A percentile compares a stretch with the other conserved stretches of the same genome.
These are phyloP conservation scores for Drosophila ambigua DNA, from an alignment of 1,140 invertebrate genomes.

Conservation along the genomic window DNA sequence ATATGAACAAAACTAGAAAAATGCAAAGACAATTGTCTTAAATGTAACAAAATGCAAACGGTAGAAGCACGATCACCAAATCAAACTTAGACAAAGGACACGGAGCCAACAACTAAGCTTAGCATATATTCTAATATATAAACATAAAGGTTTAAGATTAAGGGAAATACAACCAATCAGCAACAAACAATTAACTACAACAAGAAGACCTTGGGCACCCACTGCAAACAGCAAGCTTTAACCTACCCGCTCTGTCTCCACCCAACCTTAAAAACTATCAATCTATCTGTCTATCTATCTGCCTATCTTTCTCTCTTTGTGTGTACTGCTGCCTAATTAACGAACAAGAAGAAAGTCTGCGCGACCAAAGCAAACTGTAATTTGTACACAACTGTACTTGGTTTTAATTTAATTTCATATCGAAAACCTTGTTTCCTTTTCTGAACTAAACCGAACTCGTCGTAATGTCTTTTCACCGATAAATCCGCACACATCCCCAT, in stretches of 20 bases:
- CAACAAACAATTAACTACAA: slow-evolving; percentile 3
- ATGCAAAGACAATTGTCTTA: slow-evolving; percentile 61
- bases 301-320: slow-evolving; percentile 29
- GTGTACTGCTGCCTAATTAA: slow-evolving; percentile 29
- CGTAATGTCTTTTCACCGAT: slow-evolving; percentile 36
- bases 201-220: slow-evolving; percentile 36
- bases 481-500: slow-evolving; percentile 4
- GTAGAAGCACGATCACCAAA: slow-evolving; percentile 30
- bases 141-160: slow-evolving; percentile 49
- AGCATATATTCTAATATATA: slow-evolving; percentile 23
- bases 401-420: slow-evolving; percentile 75
- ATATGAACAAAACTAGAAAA: slow-evolving; percentile 62
- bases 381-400: slow-evolving; percentile 40
- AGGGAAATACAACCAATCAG: slow-evolving; percentile 28
- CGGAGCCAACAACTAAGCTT: slow-evolving; percentile 36
- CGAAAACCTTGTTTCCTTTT: slow-evolving; percentile 68
- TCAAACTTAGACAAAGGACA: slow-evolving; percentile 30
- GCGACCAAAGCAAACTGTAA: slow-evolving; percentile 28
- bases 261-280: slow-evolving; percentile 9
- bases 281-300: slow-evolving; percentile 26
- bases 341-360: slow-evolving; percentile 35
- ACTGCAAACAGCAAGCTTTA: slow-evolving; percentile 43
- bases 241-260: slow-evolving; percentile 32
- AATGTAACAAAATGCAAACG: slow-evolving; percentile 49
- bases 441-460: slow-evolving; percentile 49